Evolutionary conservation across 2,113 vertebrate species (phyloP).

Genomic region (Perca fluviatilis): DNA sequence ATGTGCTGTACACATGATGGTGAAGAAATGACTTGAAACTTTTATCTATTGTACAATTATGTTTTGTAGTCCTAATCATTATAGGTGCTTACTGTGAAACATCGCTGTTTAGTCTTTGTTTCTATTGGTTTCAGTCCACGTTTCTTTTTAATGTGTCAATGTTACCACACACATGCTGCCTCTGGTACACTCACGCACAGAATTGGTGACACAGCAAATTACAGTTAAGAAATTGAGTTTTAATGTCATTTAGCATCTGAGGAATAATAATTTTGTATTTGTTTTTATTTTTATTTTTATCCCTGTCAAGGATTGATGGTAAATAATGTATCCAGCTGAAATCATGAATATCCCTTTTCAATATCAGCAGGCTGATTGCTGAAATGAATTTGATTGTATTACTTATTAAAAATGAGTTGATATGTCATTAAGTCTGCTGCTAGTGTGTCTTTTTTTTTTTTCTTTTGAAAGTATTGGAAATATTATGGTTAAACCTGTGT

Average conservation of each 20-base stretch:
- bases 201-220: constrained; percentile 57
- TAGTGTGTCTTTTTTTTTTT: not conserved
- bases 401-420: constrained; percentile 70
- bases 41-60: constrained; percentile 42
- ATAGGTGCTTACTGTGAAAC: constrained; percentile 59
- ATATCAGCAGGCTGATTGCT: constrained; percentile 67
- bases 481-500: not conserved
- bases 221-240: constrained; percentile 16
- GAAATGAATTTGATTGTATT: constrained; percentile 75
- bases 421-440: constrained; percentile 37
- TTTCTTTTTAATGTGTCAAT: constrained; percentile 45
- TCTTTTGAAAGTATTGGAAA: not conserved
- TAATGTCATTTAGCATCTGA: constrained; percentile 21
- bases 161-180: constrained; percentile 65
- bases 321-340: constrained; percentile 47
- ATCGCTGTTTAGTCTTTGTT: constrained; percentile 53
- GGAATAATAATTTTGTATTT: constrained; percentile 31
- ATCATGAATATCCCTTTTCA: constrained; percentile 38
- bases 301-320: constrained; percentile 33
- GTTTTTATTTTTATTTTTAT: constrained; percentile 21
- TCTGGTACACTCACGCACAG: constrained; percentile 58
- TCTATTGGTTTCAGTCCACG: constrained; percentile 27
- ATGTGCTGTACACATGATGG: no score
- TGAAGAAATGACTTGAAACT: constrained; percentile 40
- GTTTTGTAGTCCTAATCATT: constrained; percentile 45